Percentiles rank a stretch among this genome's conserved stretches.
Conservation (phyloP, 1,140 invertebrate species). For the Phymastichus coffea region DNA sequence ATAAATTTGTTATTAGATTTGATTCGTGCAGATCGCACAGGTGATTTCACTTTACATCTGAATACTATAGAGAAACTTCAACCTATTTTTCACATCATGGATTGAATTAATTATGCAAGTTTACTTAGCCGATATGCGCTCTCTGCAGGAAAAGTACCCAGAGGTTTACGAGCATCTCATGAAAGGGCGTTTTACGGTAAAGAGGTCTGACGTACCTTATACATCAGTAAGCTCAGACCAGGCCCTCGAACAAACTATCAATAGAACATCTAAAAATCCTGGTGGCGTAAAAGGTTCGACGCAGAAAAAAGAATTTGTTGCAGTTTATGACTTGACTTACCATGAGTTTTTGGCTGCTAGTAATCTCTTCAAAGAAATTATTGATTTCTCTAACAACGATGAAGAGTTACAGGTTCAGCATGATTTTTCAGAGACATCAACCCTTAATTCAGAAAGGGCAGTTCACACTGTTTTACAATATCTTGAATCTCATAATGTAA, state of each 20-base stretch:
- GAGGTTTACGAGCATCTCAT: background rate
- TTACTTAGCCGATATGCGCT: constrained; percentile 20
- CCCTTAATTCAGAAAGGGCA: no score
- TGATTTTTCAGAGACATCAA: no score
- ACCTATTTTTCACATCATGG: constrained; percentile 23
- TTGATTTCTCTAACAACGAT: no score
- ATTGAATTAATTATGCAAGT: constrained; percentile 26
- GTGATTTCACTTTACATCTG: constrained; percentile 25
- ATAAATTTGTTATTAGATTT: constrained; percentile 9
- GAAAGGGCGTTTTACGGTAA: background rate
- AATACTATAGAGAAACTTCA: constrained; percentile 9
- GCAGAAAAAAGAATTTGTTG: background rate
- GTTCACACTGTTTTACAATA: no score
- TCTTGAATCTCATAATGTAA: no score
- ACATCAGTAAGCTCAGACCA: background rate
- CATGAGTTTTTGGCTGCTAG: no score
- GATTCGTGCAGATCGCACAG: constrained; percentile 20
- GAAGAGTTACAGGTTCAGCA: no score
- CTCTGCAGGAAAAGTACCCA: background rate
- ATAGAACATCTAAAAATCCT: background rate
- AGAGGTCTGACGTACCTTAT: background rate
- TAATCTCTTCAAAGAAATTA: no score
- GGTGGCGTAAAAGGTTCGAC: no score
- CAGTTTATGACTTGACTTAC: no score
- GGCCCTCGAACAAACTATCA: constrained; percentile 1